Evolutionary conservation across 2,797 vertebrate genomes (phyloP).

Genomic region (Euphonia xanthogaster): DNA sequence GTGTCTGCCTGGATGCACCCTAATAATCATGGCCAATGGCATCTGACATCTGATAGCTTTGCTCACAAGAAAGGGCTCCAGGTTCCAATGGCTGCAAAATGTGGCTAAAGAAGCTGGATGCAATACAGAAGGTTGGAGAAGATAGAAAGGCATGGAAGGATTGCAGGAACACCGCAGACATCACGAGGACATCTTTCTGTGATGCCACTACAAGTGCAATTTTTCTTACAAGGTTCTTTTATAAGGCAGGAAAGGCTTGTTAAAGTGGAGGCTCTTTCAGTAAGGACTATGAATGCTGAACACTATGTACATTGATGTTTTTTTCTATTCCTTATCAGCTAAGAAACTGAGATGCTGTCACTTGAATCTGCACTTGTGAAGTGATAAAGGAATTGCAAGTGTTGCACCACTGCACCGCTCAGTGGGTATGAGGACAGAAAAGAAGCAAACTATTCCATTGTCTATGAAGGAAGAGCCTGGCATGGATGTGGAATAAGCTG

Average conservation of each 20-base stretch:
- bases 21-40: rapidly evolving
- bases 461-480: not conserved
- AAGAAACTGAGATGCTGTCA: not conserved
- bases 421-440: not conserved
- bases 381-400: not conserved
- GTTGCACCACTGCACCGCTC: not conserved
- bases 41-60: not conserved
- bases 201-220: not conserved
- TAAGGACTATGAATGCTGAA: not conserved
- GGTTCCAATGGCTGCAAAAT: not conserved
- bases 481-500: not conserved
- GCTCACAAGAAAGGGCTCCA: not conserved
- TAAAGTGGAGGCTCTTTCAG: not conserved
- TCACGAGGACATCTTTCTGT: not conserved
- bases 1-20: not conserved
- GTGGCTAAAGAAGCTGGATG: not conserved
- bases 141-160: not conserved
- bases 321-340: not conserved
- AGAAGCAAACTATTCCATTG: not conserved
- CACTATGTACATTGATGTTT: not conserved
- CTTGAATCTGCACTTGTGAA: not conserved
- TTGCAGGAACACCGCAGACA: not conserved
- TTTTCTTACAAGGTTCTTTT: not conserved
- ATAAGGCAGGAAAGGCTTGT: not conserved
- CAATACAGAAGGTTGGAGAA: not conserved